Evolutionary conservation across 2,888 invertebrate species (phyloP), one percentile per base, ranked within the genome.

Genomic region (Drosophila phalerata): DNA sequence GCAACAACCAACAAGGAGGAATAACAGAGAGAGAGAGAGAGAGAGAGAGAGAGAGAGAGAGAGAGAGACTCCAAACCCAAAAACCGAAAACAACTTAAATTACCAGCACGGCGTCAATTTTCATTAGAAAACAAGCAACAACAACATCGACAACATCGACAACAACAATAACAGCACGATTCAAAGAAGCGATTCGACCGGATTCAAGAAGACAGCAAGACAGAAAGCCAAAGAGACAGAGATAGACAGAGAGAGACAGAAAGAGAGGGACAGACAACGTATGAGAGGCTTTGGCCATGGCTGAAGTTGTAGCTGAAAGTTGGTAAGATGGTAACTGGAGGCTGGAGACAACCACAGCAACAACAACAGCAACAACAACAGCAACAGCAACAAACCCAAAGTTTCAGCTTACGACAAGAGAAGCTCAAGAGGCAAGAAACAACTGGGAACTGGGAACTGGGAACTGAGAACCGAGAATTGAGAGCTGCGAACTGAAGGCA

Each of bases 61-160:
- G n/a, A n/a, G n/a, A n/a, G n/a, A n/a, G 73, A 53, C 37, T 55
- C 43, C 77, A 73, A 66, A 66, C 61, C 69, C 65, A 69, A 85
- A 79, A 77, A 75, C 76, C 71, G 52, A 83, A 82, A 84, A 85
- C 73, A 84, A 87, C 85, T 85, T 84, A 87, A 87, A 85, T 85
- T 88, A 88, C 85, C 82, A 85, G 66, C 77, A 77, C 85, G 88
- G 85, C 89, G 86, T 85, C 89, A 85, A 79, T 89, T 85, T 85
- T 85, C 85, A 85, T 89, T 89, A 85, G 89, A 85, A 79, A 85
- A 76, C 62, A 81, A 83, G 79, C 83, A 81, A 67, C 69, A 67
- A 38, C 49, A 49, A 9, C 49, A n/a, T 25, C 25, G 25, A 3
- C 5, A 38, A 38, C 51, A 37, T 25, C 51, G 38, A 19, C 19